phyloP scores from a whole-genome alignment of 2,888 invertebrate genomes.

The Drosophila greeni region DNA sequence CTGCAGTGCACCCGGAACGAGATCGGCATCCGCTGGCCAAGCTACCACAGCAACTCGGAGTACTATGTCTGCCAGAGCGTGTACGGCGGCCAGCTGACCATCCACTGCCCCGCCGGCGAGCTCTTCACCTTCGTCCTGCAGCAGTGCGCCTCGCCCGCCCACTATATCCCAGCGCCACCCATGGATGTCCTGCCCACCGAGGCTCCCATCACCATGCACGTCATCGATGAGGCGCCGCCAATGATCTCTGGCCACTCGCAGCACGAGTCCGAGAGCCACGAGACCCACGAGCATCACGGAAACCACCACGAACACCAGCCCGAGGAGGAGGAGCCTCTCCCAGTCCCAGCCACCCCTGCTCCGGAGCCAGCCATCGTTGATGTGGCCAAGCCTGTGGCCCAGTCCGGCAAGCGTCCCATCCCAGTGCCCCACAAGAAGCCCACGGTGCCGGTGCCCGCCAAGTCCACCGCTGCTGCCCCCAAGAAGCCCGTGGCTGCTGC shows the following conservation, averaged over 20 bases:
- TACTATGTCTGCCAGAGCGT: conserved; percentile 71
- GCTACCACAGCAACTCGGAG: conserved; percentile 72
- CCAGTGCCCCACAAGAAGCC: conserved; percentile 49
- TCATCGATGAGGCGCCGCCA: conserved; percentile 42
- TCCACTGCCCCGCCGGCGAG: conserved; percentile 72
- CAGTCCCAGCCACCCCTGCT: conserved; percentile 55
- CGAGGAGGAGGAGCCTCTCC: conserved; percentile 29
- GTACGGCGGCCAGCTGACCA: conserved; percentile 58
- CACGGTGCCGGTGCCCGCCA: conserved; percentile 38
- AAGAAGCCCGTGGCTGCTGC: conserved; percentile 43
- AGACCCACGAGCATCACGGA: conserved; percentile 9
- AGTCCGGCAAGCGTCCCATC: conserved; percentile 45
- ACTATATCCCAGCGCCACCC: conserved; percentile 73
- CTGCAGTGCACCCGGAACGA: conserved; percentile 72
- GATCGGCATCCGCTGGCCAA: conserved; percentile 76
- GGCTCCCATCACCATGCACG: conserved; percentile 45
- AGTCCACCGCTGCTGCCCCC: conserved; percentile 48
- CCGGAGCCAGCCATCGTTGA: conserved; percentile 44
- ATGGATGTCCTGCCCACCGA: conserved; percentile 68
- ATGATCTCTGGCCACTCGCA: conserved; percentile 32
- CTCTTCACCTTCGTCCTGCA: conserved; percentile 76
- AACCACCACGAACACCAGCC: conserved; percentile 19
- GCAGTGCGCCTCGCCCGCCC: conserved; percentile 66
- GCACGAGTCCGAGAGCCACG: conserved; percentile 9
- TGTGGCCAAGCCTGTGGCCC: conserved; percentile 16